Evolutionary conservation across 2,888 invertebrate genomes (phyloP).

Genomic region (Ecliptopera silaceata): DNA sequence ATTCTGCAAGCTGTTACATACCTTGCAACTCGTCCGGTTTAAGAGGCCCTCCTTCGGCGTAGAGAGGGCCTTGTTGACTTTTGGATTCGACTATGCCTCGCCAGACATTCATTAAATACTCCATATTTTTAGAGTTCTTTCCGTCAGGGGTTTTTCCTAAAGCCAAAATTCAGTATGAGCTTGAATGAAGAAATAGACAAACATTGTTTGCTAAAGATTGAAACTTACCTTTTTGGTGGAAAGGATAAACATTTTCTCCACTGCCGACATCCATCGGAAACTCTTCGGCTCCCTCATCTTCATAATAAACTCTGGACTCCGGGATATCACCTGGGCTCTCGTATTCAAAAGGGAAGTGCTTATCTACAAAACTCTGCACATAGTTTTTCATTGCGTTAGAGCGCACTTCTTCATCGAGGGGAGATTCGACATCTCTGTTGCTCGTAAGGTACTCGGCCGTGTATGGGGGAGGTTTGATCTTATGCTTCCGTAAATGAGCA

Average conservation of each 20-base stretch:
- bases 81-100: constrained; percentile 63
- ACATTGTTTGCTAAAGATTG: neutral
- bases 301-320: constrained; percentile 82
- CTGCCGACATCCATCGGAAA: constrained; percentile 69
- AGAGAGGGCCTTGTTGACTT: constrained; percentile 61
- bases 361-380: constrained; percentile 72
- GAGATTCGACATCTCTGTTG: constrained; percentile 58
- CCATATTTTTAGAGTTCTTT: constrained; percentile 69
- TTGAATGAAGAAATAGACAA: neutral
- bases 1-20: constrained; percentile 41
- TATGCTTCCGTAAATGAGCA: constrained; percentile 73
- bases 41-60: constrained; percentile 75
- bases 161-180: constrained; percentile 23
- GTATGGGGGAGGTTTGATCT: constrained; percentile 63
- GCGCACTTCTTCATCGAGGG: constrained; percentile 71
- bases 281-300: constrained; percentile 77
- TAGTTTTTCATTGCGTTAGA: constrained; percentile 75
- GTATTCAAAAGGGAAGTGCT: constrained; percentile 77
- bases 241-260: constrained; percentile 60
- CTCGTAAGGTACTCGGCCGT: constrained; percentile 73
- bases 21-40: constrained; percentile 68
- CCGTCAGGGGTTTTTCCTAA: constrained; percentile 43
- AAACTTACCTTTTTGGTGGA: constrained; percentile 61
- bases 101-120: constrained; percentile 73
- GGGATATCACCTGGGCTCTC: constrained; percentile 74